A percentile compares a stretch with the other conserved stretches of the same genome.
Evolutionary conservation across 2,888 invertebrate genomes (phyloP).

Genomic region (Anoplius nigerrimus): DNA sequence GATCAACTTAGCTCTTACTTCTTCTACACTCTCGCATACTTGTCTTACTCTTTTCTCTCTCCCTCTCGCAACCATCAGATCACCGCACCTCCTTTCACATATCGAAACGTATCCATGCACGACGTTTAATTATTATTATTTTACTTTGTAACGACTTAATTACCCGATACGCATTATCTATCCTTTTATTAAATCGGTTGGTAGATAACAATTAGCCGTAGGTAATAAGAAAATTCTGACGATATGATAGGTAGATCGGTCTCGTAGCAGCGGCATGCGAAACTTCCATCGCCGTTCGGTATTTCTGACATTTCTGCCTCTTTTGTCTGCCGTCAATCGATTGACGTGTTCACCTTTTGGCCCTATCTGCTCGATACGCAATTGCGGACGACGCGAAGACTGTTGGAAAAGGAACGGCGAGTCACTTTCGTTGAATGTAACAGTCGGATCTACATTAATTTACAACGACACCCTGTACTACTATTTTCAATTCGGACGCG

Average conservation of each 20-base stretch:
- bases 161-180: slow-evolving; percentile 50
- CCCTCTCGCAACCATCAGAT: neutral
- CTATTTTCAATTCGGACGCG: too few relatives aligned
- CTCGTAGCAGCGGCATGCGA: slow-evolving; percentile 51
- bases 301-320: neutral
- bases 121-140: slow-evolving; percentile 3
- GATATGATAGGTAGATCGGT: slow-evolving; percentile 34
- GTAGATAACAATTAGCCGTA: slow-evolving; percentile 55
- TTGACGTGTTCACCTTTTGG: too few relatives aligned
- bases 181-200: slow-evolving; percentile 51
- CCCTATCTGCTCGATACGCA: too few relatives aligned
- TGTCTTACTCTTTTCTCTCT: neutral
- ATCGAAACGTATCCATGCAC: slow-evolving; percentile 5
- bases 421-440: too few relatives aligned
- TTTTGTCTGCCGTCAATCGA: too few relatives aligned
- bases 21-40: neutral
- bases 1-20: neutral
- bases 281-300: slow-evolving; percentile 6
- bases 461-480: too few relatives aligned
- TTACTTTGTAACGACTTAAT: slow-evolving; percentile 42
- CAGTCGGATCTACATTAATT: too few relatives aligned
- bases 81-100: neutral
- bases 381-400: too few relatives aligned
- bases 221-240: slow-evolving; percentile 58
- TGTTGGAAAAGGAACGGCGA: too few relatives aligned